Evolutionary conservation across 1,140 invertebrate species (phyloP), one percentile per base, ranked within the genome.

Genomic region (Zaprionus gabonicus): DNA sequence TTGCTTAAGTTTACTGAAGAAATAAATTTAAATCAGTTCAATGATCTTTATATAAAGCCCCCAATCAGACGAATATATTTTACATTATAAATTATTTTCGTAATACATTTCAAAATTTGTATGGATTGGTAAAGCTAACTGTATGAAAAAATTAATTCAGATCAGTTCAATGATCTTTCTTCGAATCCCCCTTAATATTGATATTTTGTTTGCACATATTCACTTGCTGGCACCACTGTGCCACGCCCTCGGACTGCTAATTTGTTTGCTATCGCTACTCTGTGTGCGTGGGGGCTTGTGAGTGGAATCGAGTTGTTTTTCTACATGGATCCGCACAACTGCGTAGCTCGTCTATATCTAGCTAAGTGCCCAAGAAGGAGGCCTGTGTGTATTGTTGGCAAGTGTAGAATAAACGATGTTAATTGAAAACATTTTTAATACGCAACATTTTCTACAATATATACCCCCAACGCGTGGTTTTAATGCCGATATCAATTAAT

Each of bases 221-320:
- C 9, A 9, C 31, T 34, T 34, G 31, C 9, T 17, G 6, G 41
- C 9, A 17, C 46, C 46, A 51, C 46, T 51, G 46, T 51, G 46
- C 9, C 46, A 51, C 46, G 46, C 46, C 46, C n/a, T 23, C 20
- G 46, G 20, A 25, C 12, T 51, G 46, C 12, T 51, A 51, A 51
- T 57, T 38, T 25, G 34, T 66, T 46, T 12, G 51, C 46, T 15
- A 20, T 34, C 5, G 34, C 20, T 15, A 13, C 20, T 27, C 34
- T 49, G 56, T 57, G 53, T 67, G 64, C 28, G 55, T 56, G 51
- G 23, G 15, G 62, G 36, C 36, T n/a, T 57, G 53, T 20, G 63
- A 46, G 25, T 46, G 41, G n/a, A 46, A 17, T 4, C n/a, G 41
- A 23, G 38, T 46, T 46, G 36, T 56, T 56, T 55, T 56, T 56